Evolutionary conservation across 2,888 invertebrate genomes (phyloP), one percentile per base, ranked within the genome.

Genomic region (Blastobasis lacticolella): DNA sequence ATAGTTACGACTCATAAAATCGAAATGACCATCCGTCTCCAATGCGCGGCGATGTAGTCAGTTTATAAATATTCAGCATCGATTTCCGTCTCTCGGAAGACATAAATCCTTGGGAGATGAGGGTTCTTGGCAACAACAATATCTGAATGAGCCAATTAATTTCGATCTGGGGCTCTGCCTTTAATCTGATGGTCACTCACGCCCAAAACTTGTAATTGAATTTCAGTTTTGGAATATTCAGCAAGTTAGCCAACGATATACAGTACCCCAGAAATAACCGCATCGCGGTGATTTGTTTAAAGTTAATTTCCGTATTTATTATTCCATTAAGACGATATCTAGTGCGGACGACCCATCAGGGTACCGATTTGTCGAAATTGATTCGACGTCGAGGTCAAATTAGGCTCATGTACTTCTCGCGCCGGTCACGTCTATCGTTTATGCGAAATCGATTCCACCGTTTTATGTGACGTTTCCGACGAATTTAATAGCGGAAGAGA

Each of bases 381-480:
- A 66, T 65, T 69, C 60, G 57, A 60, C 64, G 63, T 62, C 61
- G 61, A 62, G 69, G 67, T 73, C 74, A 78, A 84, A 83, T 81
- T 78, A 81, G 76, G 68, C 64, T 64, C 68, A 71, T 70, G 75
- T 70, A 73, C 71, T 70, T 75, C 68, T 70, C 66, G 66, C 67
- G 66, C 71, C 71, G 75, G 82, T 84, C 84, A 86, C 85, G 86
- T 86, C 75, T 77, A 79, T 71, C 80, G 78, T 87, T 88, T 87
- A 87, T 86, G 81, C 69, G 84, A 86, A 88, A 88, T 88, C 87
- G 86, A 88, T 87, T 73, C 73, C 62, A 67, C 62, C 82, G 73
- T 80, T 88, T 86, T 86, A 88, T 86, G 81, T 77, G 81, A 82
- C 83, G 75, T 83, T 78, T 81, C 80, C 80, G 76, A 71, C 77